A percentile compares a stretch with the other conserved stretches of the same genome.
phyloP scores from a whole-genome alignment of 2,888 invertebrate species.

The Heteromurus nitidus region DNA sequence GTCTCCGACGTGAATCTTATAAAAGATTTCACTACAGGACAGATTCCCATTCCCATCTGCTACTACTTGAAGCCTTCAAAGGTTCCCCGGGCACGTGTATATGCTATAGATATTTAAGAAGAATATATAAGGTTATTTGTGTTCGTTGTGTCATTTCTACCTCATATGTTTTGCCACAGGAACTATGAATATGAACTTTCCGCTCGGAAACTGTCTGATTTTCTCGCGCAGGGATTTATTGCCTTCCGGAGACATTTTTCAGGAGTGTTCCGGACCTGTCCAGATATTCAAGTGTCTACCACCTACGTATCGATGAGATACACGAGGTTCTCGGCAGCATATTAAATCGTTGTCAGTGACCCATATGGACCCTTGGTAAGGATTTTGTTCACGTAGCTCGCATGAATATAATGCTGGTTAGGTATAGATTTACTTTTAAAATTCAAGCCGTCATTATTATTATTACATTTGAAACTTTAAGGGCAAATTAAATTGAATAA shows the following conservation, averaged over 20 bases:
- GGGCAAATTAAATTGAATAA: too few relatives aligned
- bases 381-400: not conserved
- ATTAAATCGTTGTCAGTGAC: not conserved
- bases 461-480: too few relatives aligned
- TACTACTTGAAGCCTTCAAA: not conserved
- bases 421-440: slow-evolving; percentile 1
- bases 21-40: too few relatives aligned
- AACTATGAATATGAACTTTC: slow-evolving; percentile 9
- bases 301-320: not conserved
- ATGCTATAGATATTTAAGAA: not conserved
- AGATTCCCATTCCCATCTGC: too few relatives aligned
- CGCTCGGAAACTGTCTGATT: slow-evolving; percentile 29
- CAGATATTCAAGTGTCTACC: not conserved
- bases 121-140: not conserved
- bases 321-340: not conserved
- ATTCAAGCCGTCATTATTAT: not conserved
- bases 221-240: slow-evolving; percentile 30
- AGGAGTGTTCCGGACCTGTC: not conserved
- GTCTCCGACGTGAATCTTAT: too few relatives aligned
- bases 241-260: slow-evolving; percentile 14
- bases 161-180: not conserved
- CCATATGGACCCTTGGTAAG: not conserved
- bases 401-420: not conserved
- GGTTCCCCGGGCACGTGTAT: not conserved
- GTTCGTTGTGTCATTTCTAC: not conserved